These are phyloP conservation scores for Hyles lineata DNA, from an alignment of 2,888 invertebrate genomes.

Conservation along the genomic window DNA sequence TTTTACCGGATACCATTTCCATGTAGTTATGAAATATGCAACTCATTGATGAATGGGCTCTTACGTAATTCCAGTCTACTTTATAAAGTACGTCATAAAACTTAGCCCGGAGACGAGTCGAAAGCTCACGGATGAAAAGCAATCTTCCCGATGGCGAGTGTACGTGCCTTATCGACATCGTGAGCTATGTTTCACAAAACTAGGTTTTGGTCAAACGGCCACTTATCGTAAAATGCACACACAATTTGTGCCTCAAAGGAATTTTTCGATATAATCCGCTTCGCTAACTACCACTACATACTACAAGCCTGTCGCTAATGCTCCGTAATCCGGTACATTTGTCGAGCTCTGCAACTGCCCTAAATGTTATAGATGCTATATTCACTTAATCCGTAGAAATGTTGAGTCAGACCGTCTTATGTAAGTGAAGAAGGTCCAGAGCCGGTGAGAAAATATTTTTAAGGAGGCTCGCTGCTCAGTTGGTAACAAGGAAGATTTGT, in stretches of 20 bases:
- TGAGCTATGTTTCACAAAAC: conserved; percentile 45
- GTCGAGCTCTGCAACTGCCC: conserved; percentile 37
- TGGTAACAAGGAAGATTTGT: not conserved
- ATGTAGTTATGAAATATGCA: not conserved
- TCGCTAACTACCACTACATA: conserved; percentile 13
- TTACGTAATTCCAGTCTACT: conserved; percentile 3
- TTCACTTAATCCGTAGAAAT: conserved; percentile 43
- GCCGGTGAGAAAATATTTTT: not conserved
- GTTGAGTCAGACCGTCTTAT: conserved; percentile 25
- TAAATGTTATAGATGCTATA: conserved; percentile 40
- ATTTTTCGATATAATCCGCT: conserved; percentile 26
- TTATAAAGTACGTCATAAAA: conserved; percentile 20
- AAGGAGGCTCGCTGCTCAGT: not conserved
- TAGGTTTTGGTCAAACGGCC: conserved; percentile 52
- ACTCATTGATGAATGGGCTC: not conserved
- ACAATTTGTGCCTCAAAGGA: conserved; percentile 15
- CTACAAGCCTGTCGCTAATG: conserved; percentile 22
- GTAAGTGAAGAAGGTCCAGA: not conserved
- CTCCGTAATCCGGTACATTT: conserved; percentile 19
- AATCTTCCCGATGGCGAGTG: conserved; percentile 31
- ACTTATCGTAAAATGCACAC: conserved; percentile 50
- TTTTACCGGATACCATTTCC: not conserved
- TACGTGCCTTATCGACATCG: conserved; percentile 72
- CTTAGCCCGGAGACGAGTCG: conserved; percentile 15
- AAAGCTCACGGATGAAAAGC: conserved; percentile 30